phyloP scores from a whole-genome alignment of 2,888 invertebrate genomes.

The Linhomoeus sp. region DNA sequence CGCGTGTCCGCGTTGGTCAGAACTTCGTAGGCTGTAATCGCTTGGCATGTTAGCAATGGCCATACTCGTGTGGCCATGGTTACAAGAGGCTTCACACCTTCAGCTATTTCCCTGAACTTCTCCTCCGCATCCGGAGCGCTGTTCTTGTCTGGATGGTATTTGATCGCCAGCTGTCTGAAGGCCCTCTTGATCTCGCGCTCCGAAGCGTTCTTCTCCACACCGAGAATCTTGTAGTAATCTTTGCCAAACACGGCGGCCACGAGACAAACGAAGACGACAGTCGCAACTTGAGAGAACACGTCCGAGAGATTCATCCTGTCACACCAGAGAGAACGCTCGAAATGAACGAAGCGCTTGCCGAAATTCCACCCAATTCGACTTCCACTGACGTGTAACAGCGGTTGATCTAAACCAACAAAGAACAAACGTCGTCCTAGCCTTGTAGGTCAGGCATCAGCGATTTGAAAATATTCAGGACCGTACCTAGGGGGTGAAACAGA shows the following conservation, averaged over 20 bases:
- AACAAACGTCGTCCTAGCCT: too few relatives aligned
- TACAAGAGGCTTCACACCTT: constrained; percentile 26
- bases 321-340: too few relatives aligned
- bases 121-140: constrained; percentile 34
- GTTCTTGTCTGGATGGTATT: constrained; percentile 38
- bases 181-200: constrained; percentile 37
- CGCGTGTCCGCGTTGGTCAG: constrained; percentile 32
- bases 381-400: too few relatives aligned
- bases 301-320: too few relatives aligned
- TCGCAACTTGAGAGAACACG: neutral
- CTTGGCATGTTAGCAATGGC: too few relatives aligned
- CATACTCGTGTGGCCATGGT: too few relatives aligned
- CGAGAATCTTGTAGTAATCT: constrained; percentile 35
- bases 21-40: constrained; percentile 33
- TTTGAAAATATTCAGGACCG: too few relatives aligned
- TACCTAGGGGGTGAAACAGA: too few relatives aligned
- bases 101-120: constrained; percentile 36
- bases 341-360: too few relatives aligned
- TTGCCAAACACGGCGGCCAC: constrained; percentile 14
- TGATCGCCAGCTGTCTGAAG: constrained; percentile 35
- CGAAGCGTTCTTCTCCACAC: constrained; percentile 30
- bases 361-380: too few relatives aligned
- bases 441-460: too few relatives aligned
- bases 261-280: neutral
- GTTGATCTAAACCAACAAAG: too few relatives aligned